Conservation (phyloP, 1,140 invertebrate genomes). For the Pseudomyrmex pallidus region DNA sequence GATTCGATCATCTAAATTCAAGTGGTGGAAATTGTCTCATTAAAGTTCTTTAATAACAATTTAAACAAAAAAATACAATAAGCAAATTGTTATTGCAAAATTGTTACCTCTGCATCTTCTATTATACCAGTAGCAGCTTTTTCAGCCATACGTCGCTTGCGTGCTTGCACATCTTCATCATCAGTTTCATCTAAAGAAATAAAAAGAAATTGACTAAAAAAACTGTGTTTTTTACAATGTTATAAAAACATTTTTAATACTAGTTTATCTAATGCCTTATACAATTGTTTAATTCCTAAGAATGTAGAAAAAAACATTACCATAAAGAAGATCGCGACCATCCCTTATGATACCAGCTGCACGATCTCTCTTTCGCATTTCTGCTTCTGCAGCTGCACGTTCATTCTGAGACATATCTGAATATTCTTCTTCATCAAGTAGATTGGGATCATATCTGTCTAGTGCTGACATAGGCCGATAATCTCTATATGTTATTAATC, state of each 20-base stretch:
- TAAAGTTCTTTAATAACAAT: not conserved
- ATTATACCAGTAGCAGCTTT: constrained; percentile 93
- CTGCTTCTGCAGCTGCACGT: constrained; percentile 94
- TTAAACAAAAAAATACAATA: not conserved
- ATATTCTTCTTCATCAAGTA: constrained; percentile 96
- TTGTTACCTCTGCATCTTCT: constrained; percentile 89
- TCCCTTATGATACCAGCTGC: constrained; percentile 93
- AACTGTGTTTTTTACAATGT: constrained; percentile 17
- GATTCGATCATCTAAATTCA: constrained; percentile 93
- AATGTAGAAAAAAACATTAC: constrained; percentile 70
- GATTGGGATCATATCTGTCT: constrained; percentile 95
- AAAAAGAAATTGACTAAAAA: not conserved
- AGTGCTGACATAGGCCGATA: constrained; percentile 98
- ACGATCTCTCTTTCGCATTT: constrained; percentile 93
- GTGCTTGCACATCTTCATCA: constrained; percentile 87
- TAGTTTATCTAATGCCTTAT: no score
- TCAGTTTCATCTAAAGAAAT: constrained; percentile 86
- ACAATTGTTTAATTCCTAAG: not conserved
- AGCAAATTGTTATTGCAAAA: not conserved
- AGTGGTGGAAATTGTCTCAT: constrained; percentile 38
- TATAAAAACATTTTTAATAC: constrained; percentile 20
- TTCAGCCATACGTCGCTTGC: constrained; percentile 93
- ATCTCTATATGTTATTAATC: constrained; percentile 88
- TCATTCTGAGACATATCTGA: constrained; percentile 94
- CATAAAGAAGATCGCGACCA: constrained; percentile 92